Base-by-base conservation (phyloP, 2,113 vertebrate genomes). In the Procapra przewalskii region DNA sequence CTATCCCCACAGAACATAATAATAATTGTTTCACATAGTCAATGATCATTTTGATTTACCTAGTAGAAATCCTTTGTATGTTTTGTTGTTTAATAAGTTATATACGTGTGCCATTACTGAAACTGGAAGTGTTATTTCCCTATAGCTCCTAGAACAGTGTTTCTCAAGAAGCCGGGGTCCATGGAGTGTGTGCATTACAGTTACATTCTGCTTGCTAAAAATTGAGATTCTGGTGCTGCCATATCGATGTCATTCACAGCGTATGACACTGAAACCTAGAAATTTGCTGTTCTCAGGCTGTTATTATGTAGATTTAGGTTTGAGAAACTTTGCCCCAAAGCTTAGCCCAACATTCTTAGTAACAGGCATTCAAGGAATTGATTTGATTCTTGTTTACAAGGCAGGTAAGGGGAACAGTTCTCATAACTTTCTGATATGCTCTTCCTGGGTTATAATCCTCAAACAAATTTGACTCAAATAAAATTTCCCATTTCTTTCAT, bases 301-400 rank as follows among this genome's bases (percentile, higher is more conserved):
- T 86, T 84, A 33, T 84, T 84, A 75, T 33, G 33, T 94, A 81
- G 95, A 90, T 15, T 40, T 71, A 89, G 71, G 52, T 92, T 89
- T 55, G 52, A 97, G 80, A 90, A 93, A 57, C 75, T 57, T 55
- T 95, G 54, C 81, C 86, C 60, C 54, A 55, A 60, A 87, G 80
- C 33, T 62, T 57, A 52, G 62, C 84, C 80, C 12, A 75, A 19
- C 27, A 81, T 7, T 71, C 60, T 90, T 91, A 83, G 50, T 62
- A 95, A 96, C 4, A 77, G 50, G 43, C 33, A 83, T 71, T 83
- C 54, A 62, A 33, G 36, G 59, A 83, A 59, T 71, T 90, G 31
- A 89, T 91, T 81, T 71, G 45, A 94, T 82, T 95, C 48, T 79
- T 92, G 13, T 60, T 83, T 90, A 95, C 85, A 94, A 60, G 55